phyloP scores from a whole-genome alignment of 1,140 invertebrate genomes.

The Anastatus disparis region DNA sequence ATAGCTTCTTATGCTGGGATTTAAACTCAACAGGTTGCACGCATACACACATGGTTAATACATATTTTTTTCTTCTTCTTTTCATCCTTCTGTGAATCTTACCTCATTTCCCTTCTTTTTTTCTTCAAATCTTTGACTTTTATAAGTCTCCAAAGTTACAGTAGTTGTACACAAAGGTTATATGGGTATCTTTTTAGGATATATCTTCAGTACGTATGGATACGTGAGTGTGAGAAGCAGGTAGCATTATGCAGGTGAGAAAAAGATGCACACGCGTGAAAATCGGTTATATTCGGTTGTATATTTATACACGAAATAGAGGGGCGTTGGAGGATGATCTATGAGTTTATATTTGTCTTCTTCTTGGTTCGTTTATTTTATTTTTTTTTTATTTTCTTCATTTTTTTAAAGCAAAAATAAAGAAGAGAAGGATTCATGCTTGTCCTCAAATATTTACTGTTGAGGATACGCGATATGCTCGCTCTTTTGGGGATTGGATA shows the following conservation, averaged over 20 bases:
- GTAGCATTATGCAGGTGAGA: slow-evolving; percentile 35
- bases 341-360: slow-evolving; percentile 36
- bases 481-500: background rate
- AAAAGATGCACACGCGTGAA: slow-evolving; percentile 27
- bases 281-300: slow-evolving; percentile 26
- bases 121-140: no score
- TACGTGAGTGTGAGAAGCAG: no score
- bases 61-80: slow-evolving; percentile 20
- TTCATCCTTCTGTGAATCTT: background rate
- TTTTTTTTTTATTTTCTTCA: no score
- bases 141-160: background rate
- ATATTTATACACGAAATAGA: no score
- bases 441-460: slow-evolving; percentile 38
- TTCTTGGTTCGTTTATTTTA: no score
- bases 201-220: background rate
- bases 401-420: no score
- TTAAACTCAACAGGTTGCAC: slow-evolving; percentile 62
- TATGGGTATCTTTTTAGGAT: slow-evolving; percentile 20
- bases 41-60: background rate
- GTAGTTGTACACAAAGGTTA: slow-evolving; percentile 41
- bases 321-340: no score
- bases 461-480: slow-evolving; percentile 30
- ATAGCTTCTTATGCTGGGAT: slow-evolving; percentile 60
- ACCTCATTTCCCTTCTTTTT: background rate
- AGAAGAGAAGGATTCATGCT: slow-evolving; percentile 20